Evolutionary conservation across 1,140 invertebrate genomes (phyloP), one percentile per base, ranked within the genome.

Genomic region (Schlechtendalia chinensis): DNA sequence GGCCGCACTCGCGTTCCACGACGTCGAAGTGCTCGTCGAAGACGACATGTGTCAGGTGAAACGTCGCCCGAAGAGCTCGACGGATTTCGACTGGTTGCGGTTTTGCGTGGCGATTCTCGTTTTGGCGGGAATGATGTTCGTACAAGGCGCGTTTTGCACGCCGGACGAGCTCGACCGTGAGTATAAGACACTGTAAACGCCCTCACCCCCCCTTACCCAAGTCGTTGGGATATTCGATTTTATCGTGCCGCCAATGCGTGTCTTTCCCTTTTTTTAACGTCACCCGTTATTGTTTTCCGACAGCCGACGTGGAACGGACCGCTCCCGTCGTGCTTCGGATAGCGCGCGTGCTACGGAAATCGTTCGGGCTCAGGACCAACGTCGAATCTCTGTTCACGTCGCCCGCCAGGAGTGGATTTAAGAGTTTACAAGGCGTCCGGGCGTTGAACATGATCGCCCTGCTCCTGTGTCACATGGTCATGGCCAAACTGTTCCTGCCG

Each of bases 401-500:
- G 17, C 54, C 75, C 2, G 2, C 39, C 8, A 63, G 22, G 17
- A 27, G 39, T 1, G 58, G 58, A 12, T 61, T 63, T 6, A 63
- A 27, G 22, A 47, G 67, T 16, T 85, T 92, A 1, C 90, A 93
- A 83, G 91, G 90, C 2, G 87, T 91, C 12, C 86, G 91, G 84
- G 89, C 89, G 27, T 82, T 92, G 5, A 92, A 91, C 82, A 91
- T 90, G 11, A 54, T 90, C 0, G 87, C 90, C 77, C 83, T 93
- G 54, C 84, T 92, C 4, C 32, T 91, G 1, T 88, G 90, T 3
- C 91, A 93, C 83, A 92, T 92, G 84, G 90, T 90, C 5, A 90
- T 93, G 89, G 90, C 91, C 0, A 83, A 91, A 82, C 90, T 92
- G 56, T 92, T 91, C 83, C 88, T 88, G 79, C 91, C 91, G 59